phyloP scores from a whole-genome alignment of 2,797 vertebrate genomes.

The Mionectes olivaceus region DNA sequence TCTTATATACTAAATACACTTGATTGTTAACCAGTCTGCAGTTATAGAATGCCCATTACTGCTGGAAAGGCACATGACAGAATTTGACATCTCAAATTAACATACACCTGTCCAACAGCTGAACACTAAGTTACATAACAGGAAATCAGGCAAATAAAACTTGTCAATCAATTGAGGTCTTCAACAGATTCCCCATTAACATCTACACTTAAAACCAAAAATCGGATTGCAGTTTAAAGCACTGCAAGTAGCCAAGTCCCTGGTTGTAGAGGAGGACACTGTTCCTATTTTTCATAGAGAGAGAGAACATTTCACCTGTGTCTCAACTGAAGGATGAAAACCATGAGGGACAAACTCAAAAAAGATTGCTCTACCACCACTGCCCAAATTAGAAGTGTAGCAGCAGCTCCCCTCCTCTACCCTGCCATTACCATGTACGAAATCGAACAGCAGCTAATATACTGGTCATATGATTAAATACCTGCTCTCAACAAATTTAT shows the following conservation, averaged over 20 bases:
- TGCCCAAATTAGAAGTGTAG: neutral
- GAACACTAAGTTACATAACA: neutral
- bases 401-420: neutral
- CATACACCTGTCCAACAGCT: neutral
- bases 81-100: neutral
- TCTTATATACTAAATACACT: neutral
- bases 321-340: neutral
- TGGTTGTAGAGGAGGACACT: neutral
- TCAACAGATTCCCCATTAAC: neutral
- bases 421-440: neutral
- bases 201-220: neutral
- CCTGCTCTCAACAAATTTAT: neutral
- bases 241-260: neutral
- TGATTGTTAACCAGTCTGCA: neutral
- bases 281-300: neutral
- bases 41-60: rapidly evolving
- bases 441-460: constrained; percentile 1
- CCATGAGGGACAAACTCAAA: neutral
- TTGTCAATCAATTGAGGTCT: neutral
- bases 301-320: neutral
- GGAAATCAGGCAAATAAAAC: neutral
- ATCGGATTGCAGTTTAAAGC: neutral
- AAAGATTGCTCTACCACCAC: neutral
- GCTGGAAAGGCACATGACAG: neutral
- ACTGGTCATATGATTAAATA: neutral